Evolutionary conservation across 2,113 vertebrate genomes (phyloP), one percentile per base, ranked within the genome.

Genomic region (Microtus oregoni): DNA sequence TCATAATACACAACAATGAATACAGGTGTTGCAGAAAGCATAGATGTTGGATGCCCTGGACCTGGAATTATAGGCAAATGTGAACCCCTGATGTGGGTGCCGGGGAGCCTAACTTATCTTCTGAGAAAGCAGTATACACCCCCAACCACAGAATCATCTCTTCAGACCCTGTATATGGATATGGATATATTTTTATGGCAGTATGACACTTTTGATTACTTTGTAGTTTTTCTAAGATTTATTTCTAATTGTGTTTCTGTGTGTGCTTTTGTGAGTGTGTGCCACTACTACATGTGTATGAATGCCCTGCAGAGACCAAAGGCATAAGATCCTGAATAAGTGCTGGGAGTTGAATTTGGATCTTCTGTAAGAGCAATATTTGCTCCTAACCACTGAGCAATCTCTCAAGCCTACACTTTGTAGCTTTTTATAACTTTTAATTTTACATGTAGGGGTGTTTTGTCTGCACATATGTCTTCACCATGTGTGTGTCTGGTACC

Each of bases 171-270:
- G 32, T 22, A 22, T 58, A n/a, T 58, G 20, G 78, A 83, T 65
- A 41, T 28, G 13, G 12, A 41, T 58, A 55, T 92, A 61, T 75
- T 89, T 63, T 58, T 82, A 24, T 50, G 79, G n/a, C 28, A 87
- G 58, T 81, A 89, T n/a, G n/a, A 55, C 20, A 91, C 6, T 75
- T 81, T 79, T 81, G 38, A 91, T 93, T 76, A 91, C 47, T 70
- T 76, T 90, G 73, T 75, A 63, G 35, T 38, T 82, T 58, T 58
- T 38, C 32, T 26, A 58, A 38, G 20, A 24, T 82, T 58, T 82
- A 58, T 82, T 58, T 58, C 58, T 58, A 82, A 38, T 58, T 52
- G 52, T 61, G 20, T 55, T 38, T 58, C 14, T 38, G 30, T 58
- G 11, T 38, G 22, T 58, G 20, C 35, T 38, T 72, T 38, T 55